Conservation (phyloP, 2,113 vertebrate species). For the Glareola pratincola region DNA sequence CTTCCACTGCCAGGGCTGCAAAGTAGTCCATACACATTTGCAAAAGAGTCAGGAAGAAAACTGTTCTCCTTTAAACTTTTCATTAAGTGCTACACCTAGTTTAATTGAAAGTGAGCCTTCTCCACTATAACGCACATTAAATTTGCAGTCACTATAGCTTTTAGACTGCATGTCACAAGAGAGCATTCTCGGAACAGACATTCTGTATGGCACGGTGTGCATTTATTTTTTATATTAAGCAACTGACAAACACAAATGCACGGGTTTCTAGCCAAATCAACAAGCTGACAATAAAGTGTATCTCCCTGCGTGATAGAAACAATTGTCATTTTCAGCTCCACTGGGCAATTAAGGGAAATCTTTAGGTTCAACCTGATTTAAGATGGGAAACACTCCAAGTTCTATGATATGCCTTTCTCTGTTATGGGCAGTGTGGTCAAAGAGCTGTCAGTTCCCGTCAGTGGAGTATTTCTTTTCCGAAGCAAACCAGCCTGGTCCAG, state of each 20-base stretch:
- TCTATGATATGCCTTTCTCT: fast-evolving
- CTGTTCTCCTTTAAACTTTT: background rate
- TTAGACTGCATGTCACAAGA: background rate
- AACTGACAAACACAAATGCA: background rate
- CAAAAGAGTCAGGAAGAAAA: background rate
- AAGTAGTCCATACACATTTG: background rate
- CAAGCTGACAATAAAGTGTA: background rate
- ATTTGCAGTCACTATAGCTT: background rate
- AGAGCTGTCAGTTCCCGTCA: background rate
- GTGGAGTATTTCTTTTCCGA: background rate
- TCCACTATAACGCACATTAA: background rate
- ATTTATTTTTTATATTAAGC: background rate
- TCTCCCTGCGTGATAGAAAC: background rate
- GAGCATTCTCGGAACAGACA: background rate
- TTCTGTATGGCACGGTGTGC: background rate
- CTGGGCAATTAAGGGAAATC: background rate
- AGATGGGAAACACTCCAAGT: background rate
- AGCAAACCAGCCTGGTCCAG: background rate
- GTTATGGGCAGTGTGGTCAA: fast-evolving
- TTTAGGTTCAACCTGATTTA: background rate
- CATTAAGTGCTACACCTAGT: background rate
- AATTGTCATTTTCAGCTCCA: background rate
- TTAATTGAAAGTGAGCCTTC: background rate
- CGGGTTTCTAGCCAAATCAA: background rate
- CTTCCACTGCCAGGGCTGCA: fast-evolving